A percentile compares a stretch with the other conserved stretches of the same genome.
Conservation (phyloP, 2,113 vertebrate species). For the Salvelinus fontinalis region DNA sequence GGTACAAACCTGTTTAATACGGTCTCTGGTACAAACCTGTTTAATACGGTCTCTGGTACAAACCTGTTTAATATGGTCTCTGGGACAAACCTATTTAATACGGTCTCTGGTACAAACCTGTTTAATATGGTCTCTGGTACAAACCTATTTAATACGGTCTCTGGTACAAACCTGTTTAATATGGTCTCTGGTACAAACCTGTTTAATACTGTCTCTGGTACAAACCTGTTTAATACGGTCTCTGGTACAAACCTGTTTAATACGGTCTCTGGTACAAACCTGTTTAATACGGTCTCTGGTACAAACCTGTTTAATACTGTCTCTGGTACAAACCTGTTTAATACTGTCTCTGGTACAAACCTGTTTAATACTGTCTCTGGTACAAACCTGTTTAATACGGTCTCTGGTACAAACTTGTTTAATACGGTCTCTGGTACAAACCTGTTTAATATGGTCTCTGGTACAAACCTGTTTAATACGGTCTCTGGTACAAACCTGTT, state of each 20-base stretch:
- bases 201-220: too few species aligned
- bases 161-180: slow-evolving; percentile 66
- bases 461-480: too few species aligned
- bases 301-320: too few species aligned
- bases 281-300: too few species aligned
- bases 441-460: too few species aligned
- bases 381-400: slow-evolving; percentile 40
- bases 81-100: slow-evolving; percentile 66
- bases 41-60: slow-evolving; percentile 65
- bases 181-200: slow-evolving; percentile 66
- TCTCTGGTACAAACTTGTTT: slow-evolving; percentile 65
- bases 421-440: slow-evolving; percentile 64
- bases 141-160: neutral
- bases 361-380: slow-evolving; percentile 52
- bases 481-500: slow-evolving; percentile 67
- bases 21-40: slow-evolving; percentile 67
- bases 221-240: neutral
- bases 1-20: slow-evolving; percentile 66
- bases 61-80: too few species aligned
- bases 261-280: too few species aligned
- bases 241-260: too few species aligned
- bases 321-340: too few species aligned
- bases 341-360: slow-evolving; percentile 65
- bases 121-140: slow-evolving; percentile 64
- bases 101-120: too few species aligned